phyloP scores from a whole-genome alignment of 2,888 invertebrate genomes.

The Chymomyza procnemis region DNA sequence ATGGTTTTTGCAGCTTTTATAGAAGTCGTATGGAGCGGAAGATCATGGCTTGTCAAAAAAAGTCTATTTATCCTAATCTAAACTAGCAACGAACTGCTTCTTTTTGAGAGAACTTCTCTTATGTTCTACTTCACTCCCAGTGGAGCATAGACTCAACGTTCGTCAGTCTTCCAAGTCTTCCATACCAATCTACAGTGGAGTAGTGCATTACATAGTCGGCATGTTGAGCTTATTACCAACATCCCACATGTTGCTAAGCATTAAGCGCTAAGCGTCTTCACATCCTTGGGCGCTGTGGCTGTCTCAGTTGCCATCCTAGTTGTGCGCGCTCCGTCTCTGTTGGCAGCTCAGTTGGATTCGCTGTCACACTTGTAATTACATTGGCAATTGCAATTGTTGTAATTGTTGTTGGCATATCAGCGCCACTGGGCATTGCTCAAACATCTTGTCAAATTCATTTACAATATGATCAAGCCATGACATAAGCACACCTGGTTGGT shows the following conservation, averaged over 20 bases:
- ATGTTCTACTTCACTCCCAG: too few species aligned
- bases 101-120: too few species aligned
- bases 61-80: too few species aligned
- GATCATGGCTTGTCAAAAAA: too few species aligned
- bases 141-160: too few species aligned
- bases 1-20: too few species aligned
- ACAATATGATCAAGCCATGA: slow-evolving; percentile 45
- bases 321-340: slow-evolving; percentile 30
- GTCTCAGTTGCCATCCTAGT: slow-evolving; percentile 52
- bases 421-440: slow-evolving; percentile 47
- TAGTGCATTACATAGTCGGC: background rate
- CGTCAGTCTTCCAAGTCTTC: too few species aligned
- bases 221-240: background rate
- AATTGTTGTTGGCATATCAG: slow-evolving; percentile 70
- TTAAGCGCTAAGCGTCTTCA: slow-evolving; percentile 11
- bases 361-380: slow-evolving; percentile 70
- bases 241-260: background rate
- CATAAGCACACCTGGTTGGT: slow-evolving; percentile 25
- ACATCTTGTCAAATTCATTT: slow-evolving; percentile 71
- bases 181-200: too few species aligned
- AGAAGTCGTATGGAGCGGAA: too few species aligned
- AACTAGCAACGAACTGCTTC: too few species aligned
- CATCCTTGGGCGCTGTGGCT: slow-evolving; percentile 24
- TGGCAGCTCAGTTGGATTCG: slow-evolving; percentile 19
- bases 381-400: slow-evolving; percentile 66